A percentile compares a stretch with the other conserved stretches of the same genome.
Conservation (phyloP, 2,113 vertebrate species). For the Monarcha castaneiventris region DNA sequence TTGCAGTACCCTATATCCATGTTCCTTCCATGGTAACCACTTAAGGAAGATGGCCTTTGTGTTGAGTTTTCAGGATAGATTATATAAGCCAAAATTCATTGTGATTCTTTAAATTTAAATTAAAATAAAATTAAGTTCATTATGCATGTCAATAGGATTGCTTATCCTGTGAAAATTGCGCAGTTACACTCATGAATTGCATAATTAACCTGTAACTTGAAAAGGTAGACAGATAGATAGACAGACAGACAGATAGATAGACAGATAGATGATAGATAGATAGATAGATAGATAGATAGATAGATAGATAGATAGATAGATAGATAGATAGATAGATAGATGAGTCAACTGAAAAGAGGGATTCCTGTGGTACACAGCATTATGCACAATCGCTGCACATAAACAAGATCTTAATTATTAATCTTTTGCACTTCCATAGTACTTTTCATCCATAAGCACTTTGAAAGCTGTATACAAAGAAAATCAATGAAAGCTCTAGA, state of each 20-base stretch:
- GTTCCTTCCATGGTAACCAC: background rate
- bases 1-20: background rate
- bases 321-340: background rate
- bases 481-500: background rate
- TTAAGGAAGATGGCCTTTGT: background rate
- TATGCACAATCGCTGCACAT: background rate
- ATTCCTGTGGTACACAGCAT: conserved; percentile 1
- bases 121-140: background rate
- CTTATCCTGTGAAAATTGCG: background rate
- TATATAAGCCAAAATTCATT: background rate
- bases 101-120: background rate
- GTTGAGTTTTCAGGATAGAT: background rate
- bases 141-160: background rate
- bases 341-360: background rate
- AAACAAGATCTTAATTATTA: conserved; percentile 6
- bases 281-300: background rate
- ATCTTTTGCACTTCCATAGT: background rate
- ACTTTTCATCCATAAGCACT: background rate
- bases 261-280: background rate
- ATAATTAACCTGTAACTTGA: background rate
- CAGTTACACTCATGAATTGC: background rate
- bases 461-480: background rate
- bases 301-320: background rate
- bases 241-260: background rate
- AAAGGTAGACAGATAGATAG: background rate